Base-by-base conservation (phyloP, 92 coral and sea anemone genomes). In the Parazoanthus darwini region DNA sequence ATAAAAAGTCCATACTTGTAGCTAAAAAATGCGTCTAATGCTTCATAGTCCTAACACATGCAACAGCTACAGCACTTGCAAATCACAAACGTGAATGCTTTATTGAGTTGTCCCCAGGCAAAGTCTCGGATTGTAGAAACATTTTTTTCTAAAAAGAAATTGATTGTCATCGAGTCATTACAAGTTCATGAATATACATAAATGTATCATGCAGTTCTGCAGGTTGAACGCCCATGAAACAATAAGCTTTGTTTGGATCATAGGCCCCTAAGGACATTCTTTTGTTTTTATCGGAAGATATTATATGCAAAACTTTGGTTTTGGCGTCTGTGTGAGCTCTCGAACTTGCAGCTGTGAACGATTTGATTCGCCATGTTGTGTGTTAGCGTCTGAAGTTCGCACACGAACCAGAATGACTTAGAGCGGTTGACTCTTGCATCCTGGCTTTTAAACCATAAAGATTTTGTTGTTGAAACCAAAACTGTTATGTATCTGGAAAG, bases 241-340 rank as follows among this genome's bases (percentile, higher is more conserved):
- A 84, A 84, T 84, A 29, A 20, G 78, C 87, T 84, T 84, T 84
- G 79, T 84, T 33, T 50, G 25, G 36, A 14, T 70, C 56, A 68
- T n/a, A 3, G 79, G 78, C 68, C 79, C 75, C 87, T 26, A 48
- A 84, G 67, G 79, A 71, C 78, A 26, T 7, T 48, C 79, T 25
- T 70, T 84, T 84, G 87, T 84, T 71, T 15, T 11, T 46, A 23
- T 5, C 37, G 22, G 25, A 9, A 44, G 18, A 48, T 84, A 71
- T 84, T 84, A 14, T 84, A 84, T 84, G 87, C 79, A 44, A 84
- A 84, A 29, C 20, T 67, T 68, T 72, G 79, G 72, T 33, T 36
- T 84, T 68, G 79, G 87, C 87, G 87, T 84, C 87, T 18, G 35
- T 18, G 18, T 59, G 85, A 58, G 38, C 42, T 46, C 43, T 80